phyloP scores from a whole-genome alignment of 2,113 vertebrate species.

The Meleagris gallopavo region DNA sequence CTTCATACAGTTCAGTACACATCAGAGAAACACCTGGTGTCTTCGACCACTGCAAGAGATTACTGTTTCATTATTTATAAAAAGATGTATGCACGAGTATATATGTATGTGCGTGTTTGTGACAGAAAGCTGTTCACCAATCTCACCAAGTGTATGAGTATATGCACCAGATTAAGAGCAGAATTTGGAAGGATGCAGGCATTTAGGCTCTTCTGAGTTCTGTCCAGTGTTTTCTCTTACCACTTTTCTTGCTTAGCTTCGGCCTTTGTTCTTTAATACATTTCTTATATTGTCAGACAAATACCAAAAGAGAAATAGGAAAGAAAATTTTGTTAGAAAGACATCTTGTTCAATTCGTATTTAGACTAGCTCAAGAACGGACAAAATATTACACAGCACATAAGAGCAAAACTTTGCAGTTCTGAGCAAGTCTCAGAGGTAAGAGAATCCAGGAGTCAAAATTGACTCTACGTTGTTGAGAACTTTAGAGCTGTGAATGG shows the following conservation, averaged over 20 bases:
- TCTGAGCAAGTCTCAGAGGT: not conserved
- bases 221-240: not conserved
- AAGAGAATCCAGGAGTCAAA: not conserved
- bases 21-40: not conserved
- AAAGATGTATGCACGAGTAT: accelerated
- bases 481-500: not conserved
- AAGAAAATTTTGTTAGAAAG: not conserved
- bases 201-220: not conserved
- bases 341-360: not conserved
- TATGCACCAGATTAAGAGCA: not conserved
- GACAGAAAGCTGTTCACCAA: not conserved
- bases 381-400: not conserved
- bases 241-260: not conserved
- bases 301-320: not conserved
- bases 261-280: not conserved
- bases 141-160: not conserved
- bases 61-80: not conserved
- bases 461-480: not conserved
- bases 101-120: accelerated
- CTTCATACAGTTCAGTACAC: not conserved
- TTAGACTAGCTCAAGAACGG: not conserved
- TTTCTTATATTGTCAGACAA: not conserved
- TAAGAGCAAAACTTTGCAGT: not conserved
- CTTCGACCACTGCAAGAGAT: not conserved
- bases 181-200: not conserved